phyloP scores from a whole-genome alignment of 1,140 invertebrate genomes.

The Brachionus plicatilis region DNA sequence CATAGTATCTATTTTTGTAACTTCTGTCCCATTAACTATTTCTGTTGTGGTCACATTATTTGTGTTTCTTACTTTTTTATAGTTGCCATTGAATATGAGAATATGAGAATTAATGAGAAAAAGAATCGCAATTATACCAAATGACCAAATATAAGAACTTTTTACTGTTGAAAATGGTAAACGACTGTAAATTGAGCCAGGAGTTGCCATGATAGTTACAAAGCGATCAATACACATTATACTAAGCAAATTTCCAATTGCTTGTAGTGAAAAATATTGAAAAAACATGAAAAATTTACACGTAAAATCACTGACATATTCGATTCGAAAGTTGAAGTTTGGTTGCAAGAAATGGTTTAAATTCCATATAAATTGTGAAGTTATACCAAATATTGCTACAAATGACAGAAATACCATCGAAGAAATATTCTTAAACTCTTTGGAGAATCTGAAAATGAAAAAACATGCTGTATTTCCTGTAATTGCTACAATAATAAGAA shows the following conservation, averaged over 20 bases:
- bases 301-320: neutral
- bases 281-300: neutral
- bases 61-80: neutral
- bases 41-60: neutral
- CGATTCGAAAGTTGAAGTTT: neutral
- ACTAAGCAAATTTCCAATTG: neutral
- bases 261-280: neutral
- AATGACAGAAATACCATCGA: constrained; percentile 5
- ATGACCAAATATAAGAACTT: neutral
- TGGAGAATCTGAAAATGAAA: neutral
- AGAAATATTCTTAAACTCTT: neutral
- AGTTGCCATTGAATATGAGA: constrained; percentile 12
- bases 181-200: constrained; percentile 6
- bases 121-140: neutral
- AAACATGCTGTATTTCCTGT: neutral
- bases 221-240: constrained; percentile 1
- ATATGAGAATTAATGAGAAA: neutral
- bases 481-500: neutral
- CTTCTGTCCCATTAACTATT: neutral
- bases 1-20: neutral
- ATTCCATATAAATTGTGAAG: neutral
- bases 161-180: neutral
- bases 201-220: neutral
- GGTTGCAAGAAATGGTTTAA: neutral
- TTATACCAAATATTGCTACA: neutral